phyloP scores from a whole-genome alignment of 2,888 invertebrate species.

The Apamea sordens region DNA sequence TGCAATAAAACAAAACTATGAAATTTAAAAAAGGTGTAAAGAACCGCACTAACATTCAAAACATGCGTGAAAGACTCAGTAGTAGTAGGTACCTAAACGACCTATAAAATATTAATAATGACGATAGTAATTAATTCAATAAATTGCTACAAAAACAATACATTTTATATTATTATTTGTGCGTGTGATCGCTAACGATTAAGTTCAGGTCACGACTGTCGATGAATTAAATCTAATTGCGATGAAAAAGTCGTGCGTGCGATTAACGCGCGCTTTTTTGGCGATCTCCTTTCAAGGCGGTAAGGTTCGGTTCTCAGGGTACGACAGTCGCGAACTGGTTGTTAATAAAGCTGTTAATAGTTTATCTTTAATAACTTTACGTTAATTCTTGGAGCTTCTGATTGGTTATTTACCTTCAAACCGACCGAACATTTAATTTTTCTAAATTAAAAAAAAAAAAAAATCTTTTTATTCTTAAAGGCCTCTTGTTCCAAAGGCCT shows the following conservation, averaged over 20 bases:
- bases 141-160: slow-evolving; percentile 55
- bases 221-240: slow-evolving; percentile 81
- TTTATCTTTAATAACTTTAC: slow-evolving; percentile 23
- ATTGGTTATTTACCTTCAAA: slow-evolving; percentile 2
- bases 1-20: background rate
- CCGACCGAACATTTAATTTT: background rate
- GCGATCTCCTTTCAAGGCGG: slow-evolving; percentile 71
- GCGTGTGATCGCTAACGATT: slow-evolving; percentile 66
- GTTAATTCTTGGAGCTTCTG: slow-evolving; percentile 29
- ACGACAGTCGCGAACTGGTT: slow-evolving; percentile 33
- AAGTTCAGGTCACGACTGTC: slow-evolving; percentile 68
- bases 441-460: too few species aligned
- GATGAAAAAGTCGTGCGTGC: slow-evolving; percentile 70
- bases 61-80: background rate
- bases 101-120: slow-evolving; percentile 38
- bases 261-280: slow-evolving; percentile 72
- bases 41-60: background rate
- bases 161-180: slow-evolving; percentile 35
- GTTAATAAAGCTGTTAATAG: slow-evolving; percentile 29
- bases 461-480: background rate
- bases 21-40: background rate
- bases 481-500: background rate
- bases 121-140: slow-evolving; percentile 43
- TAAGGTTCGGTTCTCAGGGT: slow-evolving; percentile 64
- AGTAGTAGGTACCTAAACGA: background rate